Evolutionary conservation across 2,888 invertebrate species (phyloP), one percentile per base, ranked within the genome.

Genomic region (Gastracanthus pulcherrimus): DNA sequence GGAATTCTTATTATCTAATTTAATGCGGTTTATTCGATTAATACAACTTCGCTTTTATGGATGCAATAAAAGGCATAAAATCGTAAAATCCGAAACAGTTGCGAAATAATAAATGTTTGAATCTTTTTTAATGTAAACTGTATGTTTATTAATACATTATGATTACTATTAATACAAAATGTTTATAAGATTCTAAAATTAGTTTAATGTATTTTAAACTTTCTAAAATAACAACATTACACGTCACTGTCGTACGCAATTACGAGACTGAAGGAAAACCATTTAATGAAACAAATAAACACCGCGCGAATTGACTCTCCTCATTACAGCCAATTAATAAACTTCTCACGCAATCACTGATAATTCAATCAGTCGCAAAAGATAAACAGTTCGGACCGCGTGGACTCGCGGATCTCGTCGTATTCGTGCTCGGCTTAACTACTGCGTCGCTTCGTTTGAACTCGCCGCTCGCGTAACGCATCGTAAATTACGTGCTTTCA

Each of bases 401-500:
- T 36, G 6, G 26, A 41, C 64, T 45, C 58, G 41, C 38, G 36
- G 74, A 81, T 76, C 64, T 74, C 67, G 67, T 72, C 76, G 76
- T 64, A 83, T 75, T 82, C 80, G 80, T 71, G 77, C 82, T n/a
- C 13, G 55, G 26, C 19, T 3, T 9, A 58, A 2, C 16, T 41
- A n/a, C 45, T 71, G 80, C 82, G 78, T 77, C 74, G 74, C 74
- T 58, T 74, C 83, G 75, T 86, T 87, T 85, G 86, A 87, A 62
- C 19, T 67, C 9, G 85, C 87, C 86, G 55, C 75, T 86, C 87
- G 86, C 87, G 86, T 85, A 87, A 86, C 86, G 85, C 86, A 85
- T 81, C 86, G 87, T 88, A 88, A 88, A 88, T 89, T 87, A 88
- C 84, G 71, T 85, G 86, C 86, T 85, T 85, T 13, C 69, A 67